Evolutionary conservation across 2,888 invertebrate species (phyloP).

Genomic region (Meghimatium bilineatum): DNA sequence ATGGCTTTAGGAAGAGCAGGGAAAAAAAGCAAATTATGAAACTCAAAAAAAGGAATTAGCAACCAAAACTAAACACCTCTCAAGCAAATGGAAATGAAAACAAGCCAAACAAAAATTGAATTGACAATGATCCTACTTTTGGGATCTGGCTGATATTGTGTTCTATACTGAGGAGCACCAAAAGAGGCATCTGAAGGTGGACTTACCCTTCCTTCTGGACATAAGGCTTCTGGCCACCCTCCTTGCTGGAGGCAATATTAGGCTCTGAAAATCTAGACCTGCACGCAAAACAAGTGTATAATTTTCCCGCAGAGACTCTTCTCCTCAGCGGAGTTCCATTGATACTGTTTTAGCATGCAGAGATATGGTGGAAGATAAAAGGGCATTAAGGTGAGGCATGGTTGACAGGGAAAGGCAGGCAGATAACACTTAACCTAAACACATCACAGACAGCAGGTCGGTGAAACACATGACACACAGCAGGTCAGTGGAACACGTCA

Average conservation of each 20-base stretch:
- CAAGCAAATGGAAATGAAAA: no score
- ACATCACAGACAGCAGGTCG: neutral
- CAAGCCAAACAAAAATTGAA: neutral
- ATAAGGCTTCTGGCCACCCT: slow-evolving; percentile 8
- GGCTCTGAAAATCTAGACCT: slow-evolving; percentile 51
- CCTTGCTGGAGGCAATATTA: slow-evolving; percentile 31
- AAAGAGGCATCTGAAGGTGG: neutral
- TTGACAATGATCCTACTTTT: neutral
- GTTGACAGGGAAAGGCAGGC: neutral
- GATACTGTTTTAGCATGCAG: slow-evolving; percentile 39
- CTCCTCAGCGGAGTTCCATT: slow-evolving; percentile 42
- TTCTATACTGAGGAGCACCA: neutral
- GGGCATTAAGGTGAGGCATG: neutral
- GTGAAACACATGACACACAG: no score
- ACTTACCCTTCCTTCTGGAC: slow-evolving; percentile 33
- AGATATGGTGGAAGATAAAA: slow-evolving; percentile 28
- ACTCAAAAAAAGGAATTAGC: no score
- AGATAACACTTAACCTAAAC: neutral
- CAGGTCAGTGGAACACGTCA: no score
- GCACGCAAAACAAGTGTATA: slow-evolving; percentile 54
- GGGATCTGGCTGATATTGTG: neutral
- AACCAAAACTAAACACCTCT: no score
- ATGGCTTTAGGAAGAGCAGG: no score
- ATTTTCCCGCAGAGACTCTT: slow-evolving; percentile 45
- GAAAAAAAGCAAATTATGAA: no score